These are phyloP conservation scores for Paralichthys olivaceus DNA, from an alignment of 2,113 vertebrate genomes.

Conservation along the genomic window DNA sequence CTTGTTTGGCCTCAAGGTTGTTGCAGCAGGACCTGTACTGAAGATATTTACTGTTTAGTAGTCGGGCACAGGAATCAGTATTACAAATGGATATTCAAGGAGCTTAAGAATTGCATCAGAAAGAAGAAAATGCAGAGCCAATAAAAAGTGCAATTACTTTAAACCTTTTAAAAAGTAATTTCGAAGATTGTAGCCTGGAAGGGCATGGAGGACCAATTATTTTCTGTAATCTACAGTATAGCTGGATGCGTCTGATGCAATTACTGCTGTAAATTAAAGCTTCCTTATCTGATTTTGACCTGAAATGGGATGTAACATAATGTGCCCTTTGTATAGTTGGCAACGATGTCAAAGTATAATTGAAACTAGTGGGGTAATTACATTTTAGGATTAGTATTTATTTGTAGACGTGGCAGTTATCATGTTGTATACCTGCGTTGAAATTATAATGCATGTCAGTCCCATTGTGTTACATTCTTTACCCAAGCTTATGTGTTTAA, in stretches of 20 bases:
- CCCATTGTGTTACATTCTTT: too few species aligned
- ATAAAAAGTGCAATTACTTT: slow-evolving; percentile 4
- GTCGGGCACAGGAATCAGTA: slow-evolving; percentile 6
- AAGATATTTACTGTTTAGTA: slow-evolving; percentile 21
- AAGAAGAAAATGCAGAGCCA: slow-evolving; percentile 3
- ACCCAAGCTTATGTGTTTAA: too few species aligned
- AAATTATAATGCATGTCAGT: too few species aligned
- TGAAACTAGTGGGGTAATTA: neutral
- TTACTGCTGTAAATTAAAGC: slow-evolving; percentile 18
- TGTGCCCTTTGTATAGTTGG: neutral
- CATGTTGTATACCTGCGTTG: too few species aligned
- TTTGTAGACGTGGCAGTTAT: neutral
- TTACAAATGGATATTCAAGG: neutral
- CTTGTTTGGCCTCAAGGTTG: slow-evolving; percentile 24
- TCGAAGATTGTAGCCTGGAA: neutral
- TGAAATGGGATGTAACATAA: neutral
- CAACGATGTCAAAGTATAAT: neutral
- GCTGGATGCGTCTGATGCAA: slow-evolving; percentile 1
- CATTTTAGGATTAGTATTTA: slow-evolving; percentile 1
- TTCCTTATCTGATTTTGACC: slow-evolving; percentile 2
- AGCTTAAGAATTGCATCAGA: neutral
- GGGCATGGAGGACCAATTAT: slow-evolving; percentile 19
- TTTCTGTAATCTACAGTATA: slow-evolving; percentile 9
- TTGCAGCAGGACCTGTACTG: slow-evolving; percentile 7
- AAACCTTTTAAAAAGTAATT: slow-evolving; percentile 2